Evolutionary conservation across 2,888 invertebrate species (phyloP).

Genomic region (Zele albiditarsus): DNA sequence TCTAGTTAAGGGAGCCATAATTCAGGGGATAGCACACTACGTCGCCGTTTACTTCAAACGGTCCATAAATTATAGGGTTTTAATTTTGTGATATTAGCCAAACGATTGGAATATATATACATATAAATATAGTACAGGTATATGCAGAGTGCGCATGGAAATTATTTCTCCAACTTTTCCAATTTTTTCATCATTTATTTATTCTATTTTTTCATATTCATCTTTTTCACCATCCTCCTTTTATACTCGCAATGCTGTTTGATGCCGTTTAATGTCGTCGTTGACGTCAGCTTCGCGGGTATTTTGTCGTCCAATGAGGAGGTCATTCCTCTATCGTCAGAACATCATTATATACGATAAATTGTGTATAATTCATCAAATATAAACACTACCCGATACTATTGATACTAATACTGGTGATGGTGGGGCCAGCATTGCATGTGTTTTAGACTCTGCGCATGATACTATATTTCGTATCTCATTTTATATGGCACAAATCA

Average conservation of each 20-base stretch:
- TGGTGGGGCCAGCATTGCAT: too few species aligned
- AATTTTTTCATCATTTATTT: too few species aligned
- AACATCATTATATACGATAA: not conserved
- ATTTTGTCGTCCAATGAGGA: not conserved
- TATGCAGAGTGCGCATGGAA: not conserved
- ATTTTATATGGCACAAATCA: too few species aligned
- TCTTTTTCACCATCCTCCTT: not conserved
- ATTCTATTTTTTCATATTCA: not conserved
- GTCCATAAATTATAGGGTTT: conserved; percentile 70
- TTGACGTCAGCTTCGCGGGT: not conserved
- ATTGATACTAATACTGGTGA: too few species aligned
- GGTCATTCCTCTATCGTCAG: not conserved
- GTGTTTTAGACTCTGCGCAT: too few species aligned
- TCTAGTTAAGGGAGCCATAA: conserved; percentile 72
- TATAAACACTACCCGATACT: not conserved
- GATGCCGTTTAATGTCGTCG: not conserved
- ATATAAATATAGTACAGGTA: not conserved
- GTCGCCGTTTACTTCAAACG: conserved; percentile 69
- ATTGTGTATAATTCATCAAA: not conserved
- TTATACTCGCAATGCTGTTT: not conserved
- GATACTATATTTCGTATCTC: too few species aligned
- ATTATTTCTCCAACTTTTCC: not conserved
- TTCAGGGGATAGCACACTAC: conserved; percentile 70
- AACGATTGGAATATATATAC: conserved; percentile 57
- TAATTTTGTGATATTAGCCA: conserved; percentile 71